Percentiles rank a stretch among this genome's conserved stretches.
Evolutionary conservation across 2,113 vertebrate species (phyloP).

Genomic region (Chroicocephalus ridibundus): DNA sequence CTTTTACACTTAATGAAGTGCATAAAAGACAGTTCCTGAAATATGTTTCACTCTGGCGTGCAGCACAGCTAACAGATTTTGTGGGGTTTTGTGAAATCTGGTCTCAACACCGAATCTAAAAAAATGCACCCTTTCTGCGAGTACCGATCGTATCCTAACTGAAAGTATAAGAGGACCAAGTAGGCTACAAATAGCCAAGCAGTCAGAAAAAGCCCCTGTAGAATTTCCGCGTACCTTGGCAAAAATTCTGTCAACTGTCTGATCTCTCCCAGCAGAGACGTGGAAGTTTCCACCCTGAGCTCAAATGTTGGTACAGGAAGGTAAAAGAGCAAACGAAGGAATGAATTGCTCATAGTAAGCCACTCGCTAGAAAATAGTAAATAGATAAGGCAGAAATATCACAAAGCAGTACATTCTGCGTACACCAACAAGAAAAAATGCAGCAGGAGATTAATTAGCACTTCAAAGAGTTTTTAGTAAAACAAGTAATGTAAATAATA

Average conservation of each 20-base stretch:
- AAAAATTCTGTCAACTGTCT: slow-evolving; percentile 25
- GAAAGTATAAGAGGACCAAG: neutral
- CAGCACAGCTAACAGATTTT: neutral
- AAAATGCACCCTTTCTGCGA: neutral
- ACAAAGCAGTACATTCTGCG: neutral
- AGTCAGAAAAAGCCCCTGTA: slow-evolving; percentile 6
- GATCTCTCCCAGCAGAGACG: slow-evolving; percentile 27
- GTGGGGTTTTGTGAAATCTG: neutral
- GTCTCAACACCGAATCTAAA: neutral
- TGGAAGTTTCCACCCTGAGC: slow-evolving; percentile 63
- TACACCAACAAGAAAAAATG: neutral
- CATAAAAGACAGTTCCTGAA: slow-evolving; percentile 47
- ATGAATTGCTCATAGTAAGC: slow-evolving; percentile 30
- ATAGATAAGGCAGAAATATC: slow-evolving; percentile 8
- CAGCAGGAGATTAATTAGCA: neutral
- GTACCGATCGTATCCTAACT: accelerated
- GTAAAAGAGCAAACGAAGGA: slow-evolving; percentile 15
- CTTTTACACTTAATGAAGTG: slow-evolving; percentile 24
- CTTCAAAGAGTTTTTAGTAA: slow-evolving; percentile 16
- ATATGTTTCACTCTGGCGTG: neutral
- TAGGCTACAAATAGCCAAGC: neutral
- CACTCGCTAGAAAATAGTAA: slow-evolving; percentile 20
- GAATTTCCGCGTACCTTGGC: slow-evolving; percentile 28
- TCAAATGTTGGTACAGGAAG: slow-evolving; percentile 21
- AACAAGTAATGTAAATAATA: neutral